These are phyloP conservation scores for Pitta sordida DNA, from an alignment of 2,113 vertebrate species.

Conservation along the genomic window DNA sequence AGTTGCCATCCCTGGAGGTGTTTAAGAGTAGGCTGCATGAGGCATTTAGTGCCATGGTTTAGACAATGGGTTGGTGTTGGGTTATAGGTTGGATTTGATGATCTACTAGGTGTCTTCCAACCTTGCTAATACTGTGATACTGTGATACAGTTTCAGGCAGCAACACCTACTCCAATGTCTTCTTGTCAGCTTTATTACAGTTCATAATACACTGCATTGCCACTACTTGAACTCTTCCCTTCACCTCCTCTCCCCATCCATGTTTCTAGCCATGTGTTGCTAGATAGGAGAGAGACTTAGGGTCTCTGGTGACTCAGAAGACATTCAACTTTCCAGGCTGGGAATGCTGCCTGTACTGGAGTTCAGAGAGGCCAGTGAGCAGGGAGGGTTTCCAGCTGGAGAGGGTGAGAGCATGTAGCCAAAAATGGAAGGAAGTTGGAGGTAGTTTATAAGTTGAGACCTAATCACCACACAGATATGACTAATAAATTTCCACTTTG, in stretches of 20 bases:
- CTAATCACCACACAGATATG: not conserved
- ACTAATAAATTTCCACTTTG: not conserved
- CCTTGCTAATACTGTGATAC: too few relatives aligned
- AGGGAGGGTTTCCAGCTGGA: constrained; percentile 6
- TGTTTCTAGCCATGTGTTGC: not conserved
- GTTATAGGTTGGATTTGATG: too few relatives aligned
- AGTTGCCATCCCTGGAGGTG: too few relatives aligned
- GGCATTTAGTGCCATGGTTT: too few relatives aligned
- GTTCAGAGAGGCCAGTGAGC: not conserved
- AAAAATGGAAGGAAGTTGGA: not conserved
- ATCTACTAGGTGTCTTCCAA: too few relatives aligned
- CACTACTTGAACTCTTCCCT: not conserved
- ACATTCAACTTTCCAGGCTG: not conserved
- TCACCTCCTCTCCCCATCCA: not conserved
- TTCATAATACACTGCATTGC: not conserved
- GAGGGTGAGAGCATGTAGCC: not conserved
- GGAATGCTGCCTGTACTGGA: not conserved
- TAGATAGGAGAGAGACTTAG: not conserved
- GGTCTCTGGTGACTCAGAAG: not conserved
- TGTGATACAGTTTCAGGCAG: not conserved
- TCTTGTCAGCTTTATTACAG: not conserved
- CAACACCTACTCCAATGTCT: not conserved
- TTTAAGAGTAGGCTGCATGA: too few relatives aligned
- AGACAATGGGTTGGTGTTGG: too few relatives aligned
- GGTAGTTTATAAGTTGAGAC: not conserved